Evolutionary conservation across 2,113 vertebrate genomes (phyloP).

Genomic region (Hemibagrus wyckioides): DNA sequence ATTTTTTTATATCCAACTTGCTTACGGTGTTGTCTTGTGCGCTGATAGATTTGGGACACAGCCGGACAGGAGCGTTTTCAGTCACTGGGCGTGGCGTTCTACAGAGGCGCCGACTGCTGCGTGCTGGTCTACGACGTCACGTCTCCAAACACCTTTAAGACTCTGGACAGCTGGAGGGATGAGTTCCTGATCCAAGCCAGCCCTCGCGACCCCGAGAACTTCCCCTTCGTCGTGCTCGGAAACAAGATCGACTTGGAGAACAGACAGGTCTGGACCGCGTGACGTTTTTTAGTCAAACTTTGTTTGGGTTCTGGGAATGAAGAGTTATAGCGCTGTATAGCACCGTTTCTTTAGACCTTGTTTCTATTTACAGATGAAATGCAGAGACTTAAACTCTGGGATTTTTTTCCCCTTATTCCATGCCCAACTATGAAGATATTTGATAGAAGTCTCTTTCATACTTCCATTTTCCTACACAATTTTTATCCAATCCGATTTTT

Average conservation of each 20-base stretch:
- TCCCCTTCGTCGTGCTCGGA: slow-evolving; percentile 86
- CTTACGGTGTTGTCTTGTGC: neutral
- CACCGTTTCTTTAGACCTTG: neutral
- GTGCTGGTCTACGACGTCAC: slow-evolving; percentile 88
- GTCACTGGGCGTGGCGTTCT: slow-evolving; percentile 87
- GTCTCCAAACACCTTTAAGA: slow-evolving; percentile 84
- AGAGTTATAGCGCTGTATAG: neutral
- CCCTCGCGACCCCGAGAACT: slow-evolving; percentile 85
- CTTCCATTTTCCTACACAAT: neutral
- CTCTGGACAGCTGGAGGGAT: slow-evolving; percentile 85
- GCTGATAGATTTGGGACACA: slow-evolving; percentile 86
- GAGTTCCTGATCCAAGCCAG: slow-evolving; percentile 89
- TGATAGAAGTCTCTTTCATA: too few species aligned
- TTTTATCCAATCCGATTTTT: neutral
- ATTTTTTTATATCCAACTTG: neutral
- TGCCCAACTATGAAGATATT: too few species aligned
- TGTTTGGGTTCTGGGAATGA: neutral
- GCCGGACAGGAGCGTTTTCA: slow-evolving; percentile 88
- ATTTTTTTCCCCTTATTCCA: too few species aligned
- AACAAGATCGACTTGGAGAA: slow-evolving; percentile 91
- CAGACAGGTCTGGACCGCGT: slow-evolving; percentile 78
- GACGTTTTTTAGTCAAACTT: neutral
- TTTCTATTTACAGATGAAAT: neutral
- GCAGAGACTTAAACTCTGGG: too few species aligned
- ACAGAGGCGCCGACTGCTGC: slow-evolving; percentile 86